Percentiles rank a stretch among this genome's conserved stretches.
Evolutionary conservation across 2,888 invertebrate species (phyloP).

Genomic region (Cheilosia grossa): DNA sequence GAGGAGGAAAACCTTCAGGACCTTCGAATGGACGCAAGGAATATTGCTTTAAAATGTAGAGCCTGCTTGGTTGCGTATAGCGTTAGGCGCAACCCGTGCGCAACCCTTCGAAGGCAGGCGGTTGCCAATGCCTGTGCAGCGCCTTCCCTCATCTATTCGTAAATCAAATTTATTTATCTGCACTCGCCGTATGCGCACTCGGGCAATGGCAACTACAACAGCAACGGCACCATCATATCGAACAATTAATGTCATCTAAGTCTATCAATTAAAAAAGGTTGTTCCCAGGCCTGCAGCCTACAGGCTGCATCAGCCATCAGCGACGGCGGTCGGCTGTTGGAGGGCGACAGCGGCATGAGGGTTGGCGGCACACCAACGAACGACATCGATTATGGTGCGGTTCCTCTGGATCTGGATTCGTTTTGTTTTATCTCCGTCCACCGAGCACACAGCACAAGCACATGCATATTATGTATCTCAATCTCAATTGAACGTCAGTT

Average conservation of each 20-base stretch:
- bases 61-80: too few relatives aligned
- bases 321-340: neutral
- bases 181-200: conserved; percentile 11
- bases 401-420: conserved; percentile 9
- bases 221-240: conserved; percentile 60
- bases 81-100: conserved; percentile 9
- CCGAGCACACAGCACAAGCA: neutral
- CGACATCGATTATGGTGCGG: conserved; percentile 44
- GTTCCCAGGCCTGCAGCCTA: conserved; percentile 44
- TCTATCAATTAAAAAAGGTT: conserved; percentile 69
- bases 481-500: conserved; percentile 60
- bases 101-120: conserved; percentile 14
- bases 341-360: conserved; percentile 39
- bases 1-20: conserved; percentile 21
- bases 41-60: conserved; percentile 10
- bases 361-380: conserved; percentile 35
- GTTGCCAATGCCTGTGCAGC: neutral
- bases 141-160: conserved; percentile 30
- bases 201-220: too few relatives aligned
- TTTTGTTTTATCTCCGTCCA: conserved; percentile 36
- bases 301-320: neutral
- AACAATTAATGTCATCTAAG: conserved; percentile 67
- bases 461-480: conserved; percentile 48
- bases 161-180: conserved; percentile 62
- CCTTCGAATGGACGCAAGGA: conserved; percentile 23